Evolutionary conservation across 2,888 invertebrate genomes (phyloP).

Genomic region (Ophion ellenae): DNA sequence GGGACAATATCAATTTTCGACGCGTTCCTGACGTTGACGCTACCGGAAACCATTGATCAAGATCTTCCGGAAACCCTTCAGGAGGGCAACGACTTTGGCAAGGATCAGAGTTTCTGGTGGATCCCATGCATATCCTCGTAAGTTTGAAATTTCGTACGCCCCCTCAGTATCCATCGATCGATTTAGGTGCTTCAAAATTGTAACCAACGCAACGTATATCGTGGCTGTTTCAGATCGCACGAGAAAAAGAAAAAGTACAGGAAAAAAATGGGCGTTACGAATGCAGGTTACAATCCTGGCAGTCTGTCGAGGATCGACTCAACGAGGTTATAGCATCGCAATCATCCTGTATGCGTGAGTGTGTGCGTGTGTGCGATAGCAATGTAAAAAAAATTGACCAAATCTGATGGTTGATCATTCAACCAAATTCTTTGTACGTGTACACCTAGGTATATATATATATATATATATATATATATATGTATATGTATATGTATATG

Average conservation of each 20-base stretch:
- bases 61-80: conserved; percentile 93
- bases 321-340: conserved; percentile 78
- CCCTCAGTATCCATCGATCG: neutral
- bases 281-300: conserved; percentile 79
- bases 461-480: neutral
- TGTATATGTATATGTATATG: neutral
- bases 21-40: conserved; percentile 89
- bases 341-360: conserved; percentile 28
- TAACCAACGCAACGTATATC: neutral
- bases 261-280: conserved; percentile 76
- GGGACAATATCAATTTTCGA: conserved; percentile 91
- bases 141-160: conserved; percentile 57
- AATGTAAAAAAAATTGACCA: conserved; percentile 44
- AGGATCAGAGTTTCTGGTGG: conserved; percentile 92
- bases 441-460: neutral
- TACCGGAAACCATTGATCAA: conserved; percentile 94
- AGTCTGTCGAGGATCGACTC: conserved; percentile 80
- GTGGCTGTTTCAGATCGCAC: conserved; percentile 72
- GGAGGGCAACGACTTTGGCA: conserved; percentile 94
- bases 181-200: neutral
- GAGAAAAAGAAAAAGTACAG: conserved; percentile 78
- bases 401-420: conserved; percentile 45
- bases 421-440: conserved; percentile 72
- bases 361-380: conserved; percentile 27
- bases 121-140: conserved; percentile 86